phyloP scores from a whole-genome alignment of 2,113 vertebrate genomes.

The Callipepla californica region DNA sequence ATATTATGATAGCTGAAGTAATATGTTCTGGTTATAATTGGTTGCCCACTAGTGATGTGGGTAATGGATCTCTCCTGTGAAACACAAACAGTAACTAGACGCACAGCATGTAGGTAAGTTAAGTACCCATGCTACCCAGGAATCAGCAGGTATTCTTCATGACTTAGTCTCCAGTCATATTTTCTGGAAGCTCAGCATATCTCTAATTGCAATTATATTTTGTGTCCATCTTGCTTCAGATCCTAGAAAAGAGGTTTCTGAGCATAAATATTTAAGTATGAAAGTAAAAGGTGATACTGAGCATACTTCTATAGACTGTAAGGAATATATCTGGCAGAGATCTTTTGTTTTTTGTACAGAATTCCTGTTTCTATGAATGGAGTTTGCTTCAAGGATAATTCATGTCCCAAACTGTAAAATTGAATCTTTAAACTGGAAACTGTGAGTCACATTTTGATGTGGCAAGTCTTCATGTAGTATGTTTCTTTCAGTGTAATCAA shows the following conservation, averaged over 20 bases:
- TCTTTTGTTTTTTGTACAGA: neutral
- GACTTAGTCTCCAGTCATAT: conserved; percentile 69
- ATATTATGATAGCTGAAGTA: conserved; percentile 63
- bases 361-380: neutral
- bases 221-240: conserved; percentile 68
- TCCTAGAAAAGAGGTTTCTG: conserved; percentile 50
- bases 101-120: conserved; percentile 79
- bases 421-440: conserved; percentile 4
- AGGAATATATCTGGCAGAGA: neutral
- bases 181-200: conserved; percentile 76
- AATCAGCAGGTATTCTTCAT: conserved; percentile 77
- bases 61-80: conserved; percentile 75
- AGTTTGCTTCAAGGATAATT: neutral
- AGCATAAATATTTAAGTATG: conserved; percentile 65
- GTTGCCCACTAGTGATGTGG: conserved; percentile 71
- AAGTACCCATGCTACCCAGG: conserved; percentile 73
- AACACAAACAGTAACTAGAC: conserved; percentile 77
- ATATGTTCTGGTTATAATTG: conserved; percentile 75
- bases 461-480: conserved; percentile 25
- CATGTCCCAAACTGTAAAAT: conserved; percentile 21
- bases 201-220: conserved; percentile 82
- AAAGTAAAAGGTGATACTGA: conserved; percentile 51
- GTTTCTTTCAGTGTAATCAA: conserved; percentile 53
- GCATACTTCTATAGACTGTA: conserved; percentile 35
- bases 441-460: neutral